Base-by-base conservation (phyloP, 2,797 vertebrate species). In the Champsocephalus esox region DNA sequence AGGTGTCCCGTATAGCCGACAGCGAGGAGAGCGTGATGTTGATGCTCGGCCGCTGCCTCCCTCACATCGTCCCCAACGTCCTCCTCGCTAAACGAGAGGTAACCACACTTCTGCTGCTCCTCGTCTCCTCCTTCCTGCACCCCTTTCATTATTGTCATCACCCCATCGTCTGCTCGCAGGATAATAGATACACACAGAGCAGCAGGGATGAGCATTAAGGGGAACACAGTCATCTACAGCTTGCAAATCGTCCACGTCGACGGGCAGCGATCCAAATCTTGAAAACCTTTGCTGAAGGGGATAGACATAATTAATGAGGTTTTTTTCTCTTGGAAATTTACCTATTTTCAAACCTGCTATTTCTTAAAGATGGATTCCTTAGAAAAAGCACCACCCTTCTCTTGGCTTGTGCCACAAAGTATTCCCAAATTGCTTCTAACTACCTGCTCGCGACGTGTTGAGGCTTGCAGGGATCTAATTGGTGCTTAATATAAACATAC, bases 31-130 rank as follows among this genome's bases (percentile, higher is more conserved):
- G 96, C n/a, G 97, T 99, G 73, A 98, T 98, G 96, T 88, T 99
- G 77, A 99, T 99, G 98, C 86, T 99, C 89, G 98, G 98, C 41
- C 98, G 98, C 81, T 99, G 98, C 92, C 94, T 99, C 70, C 98
- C 98, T 77, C 98, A 99, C 93, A 99, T 99, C 51, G 98, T 99
- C 73, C 98, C 98, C 12, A 99, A 99, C 3, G 98, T 99, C 75
- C 96, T 99, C 2, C 95, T 99, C 66, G 98, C 98, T 78, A 99
- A 99, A 85, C 94, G 98, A 95, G 98, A 99, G 98, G 98, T 99
- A 95, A 96, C 87, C 58, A 32, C 32, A 24, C 28, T 56, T 50
- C 49, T 73, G 12, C 67, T 54, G 12, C 50, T 66, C 54, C 16
- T 56, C 87, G 6, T 14, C 45, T 19, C 45, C 44, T 59, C 49